Percentiles rank a stretch among this genome's conserved stretches.
Evolutionary conservation across 2,888 invertebrate genomes (phyloP).

Genomic region (Vanessa cardui): DNA sequence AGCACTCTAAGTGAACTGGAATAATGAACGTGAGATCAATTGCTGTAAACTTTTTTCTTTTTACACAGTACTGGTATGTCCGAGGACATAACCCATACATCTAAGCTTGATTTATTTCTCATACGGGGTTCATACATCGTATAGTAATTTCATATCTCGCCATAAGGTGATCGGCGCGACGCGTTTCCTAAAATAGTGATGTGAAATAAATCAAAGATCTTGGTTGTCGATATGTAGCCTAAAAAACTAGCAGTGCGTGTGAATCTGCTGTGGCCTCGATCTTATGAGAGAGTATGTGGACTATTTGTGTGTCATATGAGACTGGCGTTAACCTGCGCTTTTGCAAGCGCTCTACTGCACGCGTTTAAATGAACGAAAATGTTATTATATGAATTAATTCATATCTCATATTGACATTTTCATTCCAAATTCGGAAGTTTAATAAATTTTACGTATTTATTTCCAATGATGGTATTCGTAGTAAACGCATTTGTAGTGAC

Average conservation of each 20-base stretch:
- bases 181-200: slow-evolving; percentile 80
- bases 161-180: slow-evolving; percentile 70
- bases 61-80: slow-evolving; percentile 36
- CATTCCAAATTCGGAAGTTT: slow-evolving; percentile 34
- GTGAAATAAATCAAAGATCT: slow-evolving; percentile 78
- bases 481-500: slow-evolving; percentile 12
- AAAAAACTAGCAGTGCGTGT: slow-evolving; percentile 73
- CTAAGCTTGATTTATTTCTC: slow-evolving; percentile 56
- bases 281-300: slow-evolving; percentile 72
- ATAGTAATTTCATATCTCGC: slow-evolving; percentile 75
- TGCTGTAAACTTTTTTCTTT: slow-evolving; percentile 30
- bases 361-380: slow-evolving; percentile 37
- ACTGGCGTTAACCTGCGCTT: slow-evolving; percentile 54
- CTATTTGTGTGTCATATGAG: slow-evolving; percentile 60
- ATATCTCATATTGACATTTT: slow-evolving; percentile 37
- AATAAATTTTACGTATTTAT: slow-evolving; percentile 33
- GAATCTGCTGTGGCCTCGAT: slow-evolving; percentile 71
- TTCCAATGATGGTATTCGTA: slow-evolving; percentile 24
- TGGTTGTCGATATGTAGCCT: slow-evolving; percentile 64
- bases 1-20: slow-evolving; percentile 14
- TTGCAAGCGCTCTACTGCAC: slow-evolving; percentile 38
- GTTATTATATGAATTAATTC: slow-evolving; percentile 42
- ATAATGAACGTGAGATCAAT: slow-evolving; percentile 43
- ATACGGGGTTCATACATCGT: slow-evolving; percentile 60
- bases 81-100: slow-evolving; percentile 45